Evolutionary conservation across 2,888 invertebrate genomes (phyloP).

Genomic region (Diabrotica balteata): DNA sequence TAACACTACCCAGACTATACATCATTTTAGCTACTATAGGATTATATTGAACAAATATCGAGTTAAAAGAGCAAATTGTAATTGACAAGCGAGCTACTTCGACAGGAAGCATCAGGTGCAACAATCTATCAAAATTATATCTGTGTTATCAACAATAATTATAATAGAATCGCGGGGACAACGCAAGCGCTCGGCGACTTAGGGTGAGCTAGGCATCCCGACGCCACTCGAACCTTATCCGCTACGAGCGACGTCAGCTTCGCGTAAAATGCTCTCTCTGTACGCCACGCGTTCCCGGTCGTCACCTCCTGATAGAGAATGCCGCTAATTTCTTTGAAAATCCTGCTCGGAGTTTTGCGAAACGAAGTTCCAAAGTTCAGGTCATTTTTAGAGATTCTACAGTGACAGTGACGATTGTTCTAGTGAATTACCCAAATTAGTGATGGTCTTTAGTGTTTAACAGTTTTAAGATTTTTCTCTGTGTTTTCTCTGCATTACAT

Average conservation of each 20-base stretch:
- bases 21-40: slow-evolving; percentile 1
- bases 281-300: slow-evolving; percentile 46
- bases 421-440: slow-evolving; percentile 7
- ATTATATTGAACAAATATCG: slow-evolving; percentile 22
- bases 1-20: slow-evolving; percentile 16
- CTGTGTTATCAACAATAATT: slow-evolving; percentile 55
- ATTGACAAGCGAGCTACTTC: slow-evolving; percentile 24
- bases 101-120: slow-evolving; percentile 34
- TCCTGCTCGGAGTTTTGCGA: neutral
- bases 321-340: slow-evolving; percentile 5
- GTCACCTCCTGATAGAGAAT: slow-evolving; percentile 48
- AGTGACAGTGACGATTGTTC: too few relatives aligned
- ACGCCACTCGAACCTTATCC: slow-evolving; percentile 52
- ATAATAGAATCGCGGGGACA: slow-evolving; percentile 53
- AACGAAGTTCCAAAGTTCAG: slow-evolving; percentile 4
- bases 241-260: slow-evolving; percentile 43
- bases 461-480: slow-evolving; percentile 12
- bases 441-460: slow-evolving; percentile 16
- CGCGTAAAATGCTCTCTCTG: slow-evolving; percentile 49
- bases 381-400: neutral
- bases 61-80: slow-evolving; percentile 29
- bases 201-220: slow-evolving; percentile 51
- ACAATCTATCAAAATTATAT: slow-evolving; percentile 45
- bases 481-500: slow-evolving; percentile 15
- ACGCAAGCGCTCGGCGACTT: slow-evolving; percentile 53